These are phyloP conservation scores for Fulmarus glacialis DNA, from an alignment of 2,113 vertebrate genomes.

Conservation along the genomic window DNA sequence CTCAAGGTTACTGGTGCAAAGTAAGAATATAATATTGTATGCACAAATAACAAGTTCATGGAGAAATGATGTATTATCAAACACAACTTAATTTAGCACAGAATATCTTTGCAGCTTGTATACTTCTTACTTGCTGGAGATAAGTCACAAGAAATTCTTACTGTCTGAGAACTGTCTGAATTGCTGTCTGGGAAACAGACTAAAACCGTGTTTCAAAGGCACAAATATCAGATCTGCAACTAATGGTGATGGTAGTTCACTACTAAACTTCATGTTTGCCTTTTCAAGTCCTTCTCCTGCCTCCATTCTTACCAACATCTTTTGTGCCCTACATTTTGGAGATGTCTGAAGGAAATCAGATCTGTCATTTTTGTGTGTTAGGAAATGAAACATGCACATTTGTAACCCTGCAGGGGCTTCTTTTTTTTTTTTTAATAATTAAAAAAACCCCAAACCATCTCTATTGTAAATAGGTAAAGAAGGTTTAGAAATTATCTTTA, in stretches of 20 bases:
- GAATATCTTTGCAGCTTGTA: neutral
- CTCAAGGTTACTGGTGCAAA: neutral
- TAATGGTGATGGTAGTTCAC: neutral
- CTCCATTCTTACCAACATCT: neutral
- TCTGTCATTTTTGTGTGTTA: neutral
- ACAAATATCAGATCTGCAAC: neutral
- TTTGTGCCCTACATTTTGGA: neutral
- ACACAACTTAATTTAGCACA: neutral
- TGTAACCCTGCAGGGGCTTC: neutral
- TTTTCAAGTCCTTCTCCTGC: neutral
- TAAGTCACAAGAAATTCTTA: neutral
- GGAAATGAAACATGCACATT: neutral
- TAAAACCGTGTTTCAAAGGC: neutral
- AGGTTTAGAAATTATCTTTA: neutral
- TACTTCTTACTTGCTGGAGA: neutral
- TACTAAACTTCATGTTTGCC: neutral
- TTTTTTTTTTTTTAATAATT: neutral
- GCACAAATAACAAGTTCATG: neutral
- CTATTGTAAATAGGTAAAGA: neutral
- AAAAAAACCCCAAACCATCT: neutral
- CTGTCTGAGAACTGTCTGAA: neutral
- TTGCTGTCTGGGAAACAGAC: neutral
- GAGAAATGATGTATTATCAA: neutral
- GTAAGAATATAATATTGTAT: neutral
- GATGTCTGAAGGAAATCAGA: neutral